Percentiles rank a stretch among this genome's conserved stretches.
These are phyloP conservation scores for Plecotus auritus DNA, from an alignment of 2,113 vertebrate genomes.

Conservation along the genomic window DNA sequence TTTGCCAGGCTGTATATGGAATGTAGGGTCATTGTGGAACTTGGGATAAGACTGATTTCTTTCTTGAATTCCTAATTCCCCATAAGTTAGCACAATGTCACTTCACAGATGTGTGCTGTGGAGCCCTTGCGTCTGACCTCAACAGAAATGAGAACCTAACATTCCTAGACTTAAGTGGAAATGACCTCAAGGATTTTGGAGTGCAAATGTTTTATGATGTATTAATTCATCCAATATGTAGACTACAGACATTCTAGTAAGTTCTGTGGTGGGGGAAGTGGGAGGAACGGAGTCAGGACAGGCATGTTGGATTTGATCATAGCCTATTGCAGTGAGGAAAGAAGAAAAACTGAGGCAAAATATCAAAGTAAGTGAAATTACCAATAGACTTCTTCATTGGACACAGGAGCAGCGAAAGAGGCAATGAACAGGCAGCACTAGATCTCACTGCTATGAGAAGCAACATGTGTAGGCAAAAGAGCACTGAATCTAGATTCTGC, in stretches of 20 bases:
- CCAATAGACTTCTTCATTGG: not conserved
- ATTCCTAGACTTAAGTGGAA: conserved; percentile 51
- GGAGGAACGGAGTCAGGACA: not conserved
- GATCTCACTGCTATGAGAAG: not conserved
- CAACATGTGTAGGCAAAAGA: not conserved
- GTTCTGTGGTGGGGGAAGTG: not conserved
- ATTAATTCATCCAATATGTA: conserved; percentile 33
- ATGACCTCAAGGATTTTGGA: conserved; percentile 48
- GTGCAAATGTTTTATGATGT: conserved; percentile 33
- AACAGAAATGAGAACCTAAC: conserved; percentile 31
- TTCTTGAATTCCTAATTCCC: not conserved
- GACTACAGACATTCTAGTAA: conserved; percentile 55
- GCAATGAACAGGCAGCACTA: not conserved
- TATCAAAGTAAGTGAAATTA: conserved; percentile 8
- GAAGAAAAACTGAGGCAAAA: conserved; percentile 5
- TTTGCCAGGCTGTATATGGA: not conserved
- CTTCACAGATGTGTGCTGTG: not conserved
- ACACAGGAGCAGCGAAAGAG: not conserved
- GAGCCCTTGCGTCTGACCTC: conserved; percentile 4
- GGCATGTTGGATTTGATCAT: not conserved
- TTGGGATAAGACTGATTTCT: not conserved
- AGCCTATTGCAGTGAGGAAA: not conserved
- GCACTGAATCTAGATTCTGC: not conserved
- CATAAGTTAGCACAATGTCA: conserved; percentile 45
- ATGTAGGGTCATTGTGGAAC: not conserved